Evolutionary conservation across 2,888 invertebrate genomes (phyloP), one percentile per base, ranked within the genome.

Genomic region (Scrobipalpa costella): DNA sequence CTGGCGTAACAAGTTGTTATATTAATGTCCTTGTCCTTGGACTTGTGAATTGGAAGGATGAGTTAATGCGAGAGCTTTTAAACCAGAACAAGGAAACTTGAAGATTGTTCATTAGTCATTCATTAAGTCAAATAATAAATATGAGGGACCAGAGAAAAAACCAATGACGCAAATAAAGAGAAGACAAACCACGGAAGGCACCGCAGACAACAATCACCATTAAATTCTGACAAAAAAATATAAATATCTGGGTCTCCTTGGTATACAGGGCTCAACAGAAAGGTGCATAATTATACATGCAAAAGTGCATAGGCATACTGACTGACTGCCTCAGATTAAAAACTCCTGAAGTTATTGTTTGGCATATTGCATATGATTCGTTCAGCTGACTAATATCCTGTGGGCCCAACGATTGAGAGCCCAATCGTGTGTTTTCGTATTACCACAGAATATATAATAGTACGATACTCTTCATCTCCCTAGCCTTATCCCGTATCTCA

Each of bases 61-160:
- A 27, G 27, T n/a, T 44, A 15, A 7, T n/a, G n/a, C n/a, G n/a
- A 40, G 40, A n/a, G 3, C 15, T 44, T 44, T 9, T 15, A 15
- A 3, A 15, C 7, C 44, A 15, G 6, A 15, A 44, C 15, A 7
- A 11, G 40, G 40, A 40, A 40, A 13, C 40, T 40, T 40, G 6
- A 40, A 40, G 13, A 6, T 13, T 2, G 17, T n/a, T 47, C 6
- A 44, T 3, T 44, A 15, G 13, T n/a, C n/a, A 5, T n/a, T 6
- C n/a, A 13, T n/a, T n/a, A 52, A 52, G 13, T 11, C 27, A 9
- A 21, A 52, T 21, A 5, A 50, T 19, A 50, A 21, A 7, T n/a
- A n/a, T n/a, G n/a, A n/a, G n/a, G n/a, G n/a, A n/a, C n/a, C 19
- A 27, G 27, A 52, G 15, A 52, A 52, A 52, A 52, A 52, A 50